Base-by-base conservation (phyloP, 2,797 vertebrate species). In the Myripristis murdjan region DNA sequence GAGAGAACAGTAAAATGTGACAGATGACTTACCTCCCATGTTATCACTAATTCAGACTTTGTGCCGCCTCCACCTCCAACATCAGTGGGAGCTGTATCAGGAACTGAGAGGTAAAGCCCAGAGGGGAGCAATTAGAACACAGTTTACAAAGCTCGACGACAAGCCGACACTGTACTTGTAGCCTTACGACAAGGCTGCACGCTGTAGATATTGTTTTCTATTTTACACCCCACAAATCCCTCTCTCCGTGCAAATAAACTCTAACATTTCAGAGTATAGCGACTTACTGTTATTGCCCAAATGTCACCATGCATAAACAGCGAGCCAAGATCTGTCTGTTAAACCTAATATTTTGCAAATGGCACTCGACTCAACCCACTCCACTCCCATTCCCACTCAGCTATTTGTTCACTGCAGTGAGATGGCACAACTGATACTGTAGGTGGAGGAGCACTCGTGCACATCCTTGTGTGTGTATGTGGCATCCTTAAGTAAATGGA, bases 21-120 rank as follows among this genome's bases (percentile, higher is more conserved):
- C 87, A 94, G 88, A 94, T 84, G 87, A 97, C 97, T 98, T 96
- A 99, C 97, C 93, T 99, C 97, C 97, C 97, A 99, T 65, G 96
- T 98, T 91, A 99, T 98, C 89, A 98, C 97, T 91, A 99, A 95
- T 93, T 99, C 97, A 69, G 97, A 97, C 82, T 96, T 96, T 90
- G 97, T 97, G 85, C 97, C 97, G 70, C 97, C 97, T 90, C 97
- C 97, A 83, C 97, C 97, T 79, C 95, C 96, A 65, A 98, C 96
- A 89, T 98, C 97, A 64, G 97, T 95, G 53, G 97, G 97, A 84
- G 97, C 95, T 67, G 95, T 94, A 89, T 98, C 97, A 0, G 97
- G 97, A 91, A 93, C 97, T 99, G 91, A 62, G 85, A 77, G 72
- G 84, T 87, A 87, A 85, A 95, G 89, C 77, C 83, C 88, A 94